phyloP scores from a whole-genome alignment of 2,888 invertebrate species.

The Sisyra terminalis region DNA sequence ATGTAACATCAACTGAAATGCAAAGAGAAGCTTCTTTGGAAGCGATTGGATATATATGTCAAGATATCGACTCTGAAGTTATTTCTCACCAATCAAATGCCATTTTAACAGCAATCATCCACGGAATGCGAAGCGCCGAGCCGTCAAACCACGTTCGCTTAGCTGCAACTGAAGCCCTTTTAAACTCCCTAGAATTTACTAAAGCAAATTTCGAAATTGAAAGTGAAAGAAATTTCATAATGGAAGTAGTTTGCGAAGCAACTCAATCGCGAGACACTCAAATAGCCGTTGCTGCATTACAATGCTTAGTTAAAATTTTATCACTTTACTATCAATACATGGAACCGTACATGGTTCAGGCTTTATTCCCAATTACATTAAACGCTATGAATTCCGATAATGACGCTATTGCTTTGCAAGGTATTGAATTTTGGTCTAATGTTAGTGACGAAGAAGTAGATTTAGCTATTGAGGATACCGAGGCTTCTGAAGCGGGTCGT shows the following conservation, averaged over 20 bases:
- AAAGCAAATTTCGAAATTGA: slow-evolving; percentile 97
- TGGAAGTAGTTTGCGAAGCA: slow-evolving; percentile 97
- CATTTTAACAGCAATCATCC: slow-evolving; percentile 95
- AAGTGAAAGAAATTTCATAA: slow-evolving; percentile 93
- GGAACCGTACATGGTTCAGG: slow-evolving; percentile 98
- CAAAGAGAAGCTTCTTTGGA: slow-evolving; percentile 94
- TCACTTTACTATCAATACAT: slow-evolving; percentile 97
- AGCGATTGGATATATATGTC: slow-evolving; percentile 97
- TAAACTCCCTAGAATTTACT: slow-evolving; percentile 97
- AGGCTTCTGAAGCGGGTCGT: slow-evolving; percentile 83
- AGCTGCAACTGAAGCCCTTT: slow-evolving; percentile 90
- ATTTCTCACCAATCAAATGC: slow-evolving; percentile 85
- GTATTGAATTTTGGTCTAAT: slow-evolving; percentile 99
- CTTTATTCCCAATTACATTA: slow-evolving; percentile 92
- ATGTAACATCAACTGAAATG: slow-evolving; percentile 73
- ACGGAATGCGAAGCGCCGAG: slow-evolving; percentile 93
- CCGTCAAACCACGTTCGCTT: slow-evolving; percentile 85
- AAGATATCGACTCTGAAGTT: slow-evolving; percentile 92
- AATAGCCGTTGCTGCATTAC: slow-evolving; percentile 90
- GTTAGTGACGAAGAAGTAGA: slow-evolving; percentile 99
- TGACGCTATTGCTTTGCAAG: slow-evolving; percentile 92
- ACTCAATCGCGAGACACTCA: slow-evolving; percentile 86
- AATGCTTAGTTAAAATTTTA: slow-evolving; percentile 96
- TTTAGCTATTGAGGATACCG: slow-evolving; percentile 81
- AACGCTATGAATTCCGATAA: slow-evolving; percentile 96